phyloP scores from a whole-genome alignment of 92 coral and sea anemone genomes.

The Epizoanthus scotinus region DNA sequence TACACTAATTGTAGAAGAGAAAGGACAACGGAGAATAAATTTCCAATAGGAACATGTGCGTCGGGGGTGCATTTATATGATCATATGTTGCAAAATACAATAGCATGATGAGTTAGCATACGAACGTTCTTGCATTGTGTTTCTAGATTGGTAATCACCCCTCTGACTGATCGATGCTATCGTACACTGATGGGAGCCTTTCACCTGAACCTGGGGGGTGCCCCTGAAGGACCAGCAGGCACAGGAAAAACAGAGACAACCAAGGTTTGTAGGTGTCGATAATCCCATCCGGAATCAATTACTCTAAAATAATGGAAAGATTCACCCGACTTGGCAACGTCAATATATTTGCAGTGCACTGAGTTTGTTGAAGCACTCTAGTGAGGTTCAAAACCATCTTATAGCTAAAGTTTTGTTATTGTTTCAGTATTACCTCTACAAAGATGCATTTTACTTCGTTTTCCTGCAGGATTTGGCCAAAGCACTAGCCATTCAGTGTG shows the following conservation, averaged over 20 bases:
- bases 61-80: neutral
- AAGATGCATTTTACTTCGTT: neutral
- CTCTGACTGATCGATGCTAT: constrained; percentile 99
- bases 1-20: no score
- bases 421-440: neutral
- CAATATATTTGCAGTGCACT: no score
- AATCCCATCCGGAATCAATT: no score
- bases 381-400: no score
- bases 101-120: neutral
- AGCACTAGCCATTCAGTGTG: constrained; percentile 99
- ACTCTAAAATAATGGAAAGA: no score
- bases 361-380: no score
- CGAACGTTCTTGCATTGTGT: neutral
- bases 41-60: neutral
- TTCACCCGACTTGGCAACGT: no score
- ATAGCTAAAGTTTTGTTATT: no score
- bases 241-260: constrained; percentile 99
- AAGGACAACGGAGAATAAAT: no score
- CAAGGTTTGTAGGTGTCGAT: constrained; percentile 60
- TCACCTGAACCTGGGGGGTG: constrained; percentile 98
- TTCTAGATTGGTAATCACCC: constrained; percentile 93
- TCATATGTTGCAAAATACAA: neutral
- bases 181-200: constrained; percentile 99
- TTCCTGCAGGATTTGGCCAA: constrained; percentile 89
- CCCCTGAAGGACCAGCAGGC: constrained; percentile 99